Conservation (phyloP, 2,888 invertebrate species). For the Phragmatobia fuliginosa region DNA sequence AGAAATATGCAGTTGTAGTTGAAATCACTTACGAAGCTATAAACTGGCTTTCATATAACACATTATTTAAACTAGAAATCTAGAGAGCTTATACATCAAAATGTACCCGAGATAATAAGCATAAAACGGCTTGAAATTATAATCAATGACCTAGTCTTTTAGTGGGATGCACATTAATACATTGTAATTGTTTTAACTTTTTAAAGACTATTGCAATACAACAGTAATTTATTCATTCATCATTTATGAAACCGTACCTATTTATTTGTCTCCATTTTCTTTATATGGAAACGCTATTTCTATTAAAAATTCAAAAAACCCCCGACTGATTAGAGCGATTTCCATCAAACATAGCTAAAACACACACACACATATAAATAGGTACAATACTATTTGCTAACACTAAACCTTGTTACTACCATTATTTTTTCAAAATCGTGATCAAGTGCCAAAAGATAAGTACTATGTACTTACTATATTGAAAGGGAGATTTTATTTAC, state of each 20-base stretch:
- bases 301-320: too few relatives aligned
- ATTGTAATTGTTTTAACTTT: conserved; percentile 4
- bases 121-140: conserved; percentile 5
- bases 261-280: not conserved
- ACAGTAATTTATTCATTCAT: not conserved
- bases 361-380: too few relatives aligned
- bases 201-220: not conserved
- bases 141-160: not conserved
- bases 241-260: not conserved
- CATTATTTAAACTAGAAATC: conserved; percentile 3
- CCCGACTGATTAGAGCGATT: too few relatives aligned
- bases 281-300: not conserved
- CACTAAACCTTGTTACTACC: not conserved
- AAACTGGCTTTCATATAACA: conserved; percentile 1
- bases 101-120: conserved; percentile 5
- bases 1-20: conserved; percentile 29
- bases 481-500: not conserved
- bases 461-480: not conserved
- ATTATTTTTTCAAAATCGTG: not conserved
- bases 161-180: not conserved
- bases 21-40: conserved; percentile 8
- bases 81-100: conserved; percentile 8
- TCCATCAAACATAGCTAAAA: too few relatives aligned
- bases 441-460: not conserved
- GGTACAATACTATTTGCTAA: not conserved